Conservation (phyloP, 2,888 invertebrate species). For the Agonopterix heracliana region DNA sequence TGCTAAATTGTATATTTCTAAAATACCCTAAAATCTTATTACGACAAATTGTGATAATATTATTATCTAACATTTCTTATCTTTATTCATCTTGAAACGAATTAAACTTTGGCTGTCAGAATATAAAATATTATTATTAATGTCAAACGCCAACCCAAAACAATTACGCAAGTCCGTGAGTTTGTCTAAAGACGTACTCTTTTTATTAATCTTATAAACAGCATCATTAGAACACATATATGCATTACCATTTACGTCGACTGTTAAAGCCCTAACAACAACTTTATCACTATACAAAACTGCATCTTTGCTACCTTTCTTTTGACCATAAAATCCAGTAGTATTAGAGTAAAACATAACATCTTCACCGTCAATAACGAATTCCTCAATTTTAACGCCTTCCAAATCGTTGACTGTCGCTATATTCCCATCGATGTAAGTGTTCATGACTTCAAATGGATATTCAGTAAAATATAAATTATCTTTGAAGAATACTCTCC, state of each 20-base stretch:
- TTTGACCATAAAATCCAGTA: conserved; percentile 47
- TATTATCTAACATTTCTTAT: conserved; percentile 26
- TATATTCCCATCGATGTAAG: conserved; percentile 31
- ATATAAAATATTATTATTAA: conserved; percentile 49
- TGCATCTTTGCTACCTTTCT: conserved; percentile 42
- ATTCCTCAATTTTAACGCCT: conserved; percentile 52
- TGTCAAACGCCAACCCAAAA: conserved; percentile 56
- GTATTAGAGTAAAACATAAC: conserved; percentile 46
- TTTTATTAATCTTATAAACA: conserved; percentile 39
- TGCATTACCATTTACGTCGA: conserved; percentile 37
- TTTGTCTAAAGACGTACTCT: conserved; percentile 26
- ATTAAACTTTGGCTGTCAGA: conserved; percentile 36
- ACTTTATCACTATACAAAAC: conserved; percentile 20
- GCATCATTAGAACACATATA: conserved; percentile 44
- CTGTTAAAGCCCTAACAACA: background rate
- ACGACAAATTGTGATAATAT: no score
- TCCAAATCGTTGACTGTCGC: conserved; percentile 44
- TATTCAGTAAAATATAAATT: conserved; percentile 44
- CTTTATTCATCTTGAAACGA: conserved; percentile 27
- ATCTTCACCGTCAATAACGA: conserved; percentile 47
- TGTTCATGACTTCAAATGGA: conserved; percentile 47
- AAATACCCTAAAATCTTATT: no score
- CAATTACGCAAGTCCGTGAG: conserved; percentile 37
- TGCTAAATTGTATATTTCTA: no score
- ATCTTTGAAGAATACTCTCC: conserved; percentile 52